Base-by-base conservation (phyloP, 30 jellyfish, hydroid and myxozoan genomes). In the Aurelia aurita region DNA sequence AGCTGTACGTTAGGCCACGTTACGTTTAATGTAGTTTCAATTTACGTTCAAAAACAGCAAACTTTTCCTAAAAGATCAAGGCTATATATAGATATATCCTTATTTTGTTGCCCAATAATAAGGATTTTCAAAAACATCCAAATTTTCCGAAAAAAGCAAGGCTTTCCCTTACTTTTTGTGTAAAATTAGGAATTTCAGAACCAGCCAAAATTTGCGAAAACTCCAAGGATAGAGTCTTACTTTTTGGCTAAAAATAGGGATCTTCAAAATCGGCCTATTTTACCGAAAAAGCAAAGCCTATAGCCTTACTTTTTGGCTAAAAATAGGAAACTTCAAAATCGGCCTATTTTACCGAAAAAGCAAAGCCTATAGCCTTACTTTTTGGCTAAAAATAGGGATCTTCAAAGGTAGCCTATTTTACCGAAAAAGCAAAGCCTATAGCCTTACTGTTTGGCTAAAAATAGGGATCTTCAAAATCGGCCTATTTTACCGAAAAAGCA, bases 151-250 rank as follows among this genome's bases (percentile, higher is more conserved):
- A 69, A 69, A 7, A 6, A 7, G 0, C 28, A 69, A 62, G 80
- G 31, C 31, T 28, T 28, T 1, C 15, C 80, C 80, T 69, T 69
- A 25, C 80, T 22, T 69, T 69, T 31, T 69, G 61, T 3, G 61
- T 9, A 69, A 69, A 32, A 69, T 1, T 23, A 1, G 2, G 44
- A 1, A 15, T 61, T 27, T 53, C 16, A 16, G 16, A 47, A 47
- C 16, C 59, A 8, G 59, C 59, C 16, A 16, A 47, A 10, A 8
- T 47, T 47, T 8, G 16, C 14, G 16, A 47, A 47, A 47, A 47
- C 16, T 8, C 14, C 59, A 10, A 47, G 59, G 59, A 10, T 47
- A 47, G 10, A 47, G 16, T 16, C 59, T 47, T 47, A 47, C 59
- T 16, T n/a, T 8, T 47, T 47, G 10, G 59, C 16, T 47, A 47